Conservation (phyloP, 2,113 vertebrate genomes). For the Ammospiza caudacuta region DNA sequence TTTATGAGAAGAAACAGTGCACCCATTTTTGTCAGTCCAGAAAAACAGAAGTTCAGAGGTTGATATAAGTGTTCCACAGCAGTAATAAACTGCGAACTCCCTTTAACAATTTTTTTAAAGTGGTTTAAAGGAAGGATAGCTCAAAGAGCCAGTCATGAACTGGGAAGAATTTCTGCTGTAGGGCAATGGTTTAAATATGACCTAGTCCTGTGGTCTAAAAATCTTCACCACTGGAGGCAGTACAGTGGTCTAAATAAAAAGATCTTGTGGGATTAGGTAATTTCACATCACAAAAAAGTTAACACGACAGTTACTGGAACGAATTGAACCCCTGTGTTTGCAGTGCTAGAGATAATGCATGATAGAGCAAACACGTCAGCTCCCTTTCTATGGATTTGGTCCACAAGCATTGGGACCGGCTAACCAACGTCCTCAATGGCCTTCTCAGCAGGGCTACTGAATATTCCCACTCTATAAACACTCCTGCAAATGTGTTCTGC, state of each 20-base stretch:
- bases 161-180: background rate
- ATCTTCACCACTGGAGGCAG: background rate
- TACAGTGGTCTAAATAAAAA: background rate
- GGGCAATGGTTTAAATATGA: background rate
- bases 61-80: conserved; percentile 28
- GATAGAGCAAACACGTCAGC: background rate
- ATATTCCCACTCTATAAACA: background rate
- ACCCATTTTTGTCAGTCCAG: conserved; percentile 45
- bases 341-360: background rate
- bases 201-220: background rate
- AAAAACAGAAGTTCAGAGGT: conserved; percentile 54
- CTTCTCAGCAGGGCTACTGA: background rate
- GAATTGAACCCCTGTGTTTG: background rate
- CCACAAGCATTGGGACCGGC: fast-evolving
- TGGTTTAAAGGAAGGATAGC: background rate
- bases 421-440: background rate
- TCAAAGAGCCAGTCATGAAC: background rate
- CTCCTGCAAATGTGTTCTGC: background rate
- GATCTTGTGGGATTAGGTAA: background rate
- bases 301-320: background rate
- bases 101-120: background rate
- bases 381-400: background rate
- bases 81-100: conserved; percentile 52
- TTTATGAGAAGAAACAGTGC: conserved; percentile 55
- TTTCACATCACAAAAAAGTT: background rate